Conservation (phyloP, 2,888 invertebrate genomes). For the Peribatodes rhomboidaria region DNA sequence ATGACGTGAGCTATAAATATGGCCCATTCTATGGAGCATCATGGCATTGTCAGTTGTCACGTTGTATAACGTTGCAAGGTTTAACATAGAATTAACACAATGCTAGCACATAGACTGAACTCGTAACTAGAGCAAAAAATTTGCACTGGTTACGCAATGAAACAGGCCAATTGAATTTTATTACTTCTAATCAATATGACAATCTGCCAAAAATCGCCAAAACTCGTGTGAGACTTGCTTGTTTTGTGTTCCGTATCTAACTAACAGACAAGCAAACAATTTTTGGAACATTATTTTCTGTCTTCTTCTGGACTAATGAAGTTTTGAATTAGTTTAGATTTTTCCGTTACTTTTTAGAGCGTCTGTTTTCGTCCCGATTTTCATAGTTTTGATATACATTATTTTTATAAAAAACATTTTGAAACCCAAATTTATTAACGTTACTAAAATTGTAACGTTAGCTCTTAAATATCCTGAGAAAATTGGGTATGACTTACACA, state of each 20-base stretch:
- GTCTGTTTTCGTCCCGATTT: too few species aligned
- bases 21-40: constrained; percentile 37
- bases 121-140: constrained; percentile 19
- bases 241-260: neutral
- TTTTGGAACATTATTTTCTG: neutral
- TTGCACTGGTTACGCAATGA: constrained; percentile 16
- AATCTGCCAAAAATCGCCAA: constrained; percentile 2
- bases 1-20: constrained; percentile 57
- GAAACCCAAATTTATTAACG: too few species aligned
- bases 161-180: constrained; percentile 14
- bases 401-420: too few species aligned
- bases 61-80: constrained; percentile 21
- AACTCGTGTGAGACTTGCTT: neutral
- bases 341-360: too few species aligned
- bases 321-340: too few species aligned
- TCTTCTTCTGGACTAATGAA: too few species aligned
- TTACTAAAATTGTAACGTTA: too few species aligned
- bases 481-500: neutral
- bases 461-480: too few species aligned
- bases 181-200: constrained; percentile 17
- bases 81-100: constrained; percentile 14
- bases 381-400: too few species aligned
- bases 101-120: neutral
- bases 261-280: neutral
- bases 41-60: constrained; percentile 40